phyloP scores from a whole-genome alignment of 2,797 vertebrate species.

The Cynodonichthys magdalenae region DNA sequence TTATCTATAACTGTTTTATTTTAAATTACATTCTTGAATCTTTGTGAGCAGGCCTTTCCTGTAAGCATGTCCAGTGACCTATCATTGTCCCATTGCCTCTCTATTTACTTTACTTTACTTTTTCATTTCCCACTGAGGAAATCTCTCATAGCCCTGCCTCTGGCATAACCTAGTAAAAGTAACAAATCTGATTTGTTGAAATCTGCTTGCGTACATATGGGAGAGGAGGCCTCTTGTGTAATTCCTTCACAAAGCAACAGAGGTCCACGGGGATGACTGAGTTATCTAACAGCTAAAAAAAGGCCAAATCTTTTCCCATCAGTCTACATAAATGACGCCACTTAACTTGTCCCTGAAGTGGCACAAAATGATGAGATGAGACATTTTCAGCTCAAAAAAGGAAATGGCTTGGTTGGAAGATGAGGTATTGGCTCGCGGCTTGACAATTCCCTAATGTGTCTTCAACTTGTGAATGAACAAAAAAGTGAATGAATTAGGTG shows the following conservation, averaged over 20 bases:
- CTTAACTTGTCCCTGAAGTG: constrained; percentile 36
- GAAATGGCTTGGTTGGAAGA: constrained; percentile 34
- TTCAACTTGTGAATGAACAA: constrained; percentile 39
- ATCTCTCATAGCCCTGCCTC: constrained; percentile 14
- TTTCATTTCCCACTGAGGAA: constrained; percentile 8
- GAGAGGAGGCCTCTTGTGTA: constrained; percentile 32
- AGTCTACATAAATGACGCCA: constrained; percentile 54
- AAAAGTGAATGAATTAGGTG: constrained; percentile 5
- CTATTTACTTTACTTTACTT: constrained; percentile 10
- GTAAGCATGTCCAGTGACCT: constrained; percentile 2
- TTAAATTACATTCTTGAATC: constrained; percentile 4
- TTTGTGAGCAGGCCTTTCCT: neutral
- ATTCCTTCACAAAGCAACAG: constrained; percentile 17
- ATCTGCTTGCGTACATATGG: constrained; percentile 38
- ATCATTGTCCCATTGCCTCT: constrained; percentile 5
- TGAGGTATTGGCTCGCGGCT: constrained; percentile 26
- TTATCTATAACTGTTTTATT: constrained; percentile 14
- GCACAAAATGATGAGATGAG: constrained; percentile 13
- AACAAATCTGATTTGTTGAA: constrained; percentile 45
- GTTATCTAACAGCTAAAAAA: constrained; percentile 62
- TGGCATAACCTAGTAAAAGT: constrained; percentile 46
- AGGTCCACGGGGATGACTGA: constrained; percentile 24
- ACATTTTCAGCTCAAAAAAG: constrained; percentile 39
- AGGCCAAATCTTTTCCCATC: constrained; percentile 53
- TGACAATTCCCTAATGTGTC: constrained; percentile 55